phyloP scores from a whole-genome alignment of 2,797 vertebrate species.

The Nyctibius grandis region DNA sequence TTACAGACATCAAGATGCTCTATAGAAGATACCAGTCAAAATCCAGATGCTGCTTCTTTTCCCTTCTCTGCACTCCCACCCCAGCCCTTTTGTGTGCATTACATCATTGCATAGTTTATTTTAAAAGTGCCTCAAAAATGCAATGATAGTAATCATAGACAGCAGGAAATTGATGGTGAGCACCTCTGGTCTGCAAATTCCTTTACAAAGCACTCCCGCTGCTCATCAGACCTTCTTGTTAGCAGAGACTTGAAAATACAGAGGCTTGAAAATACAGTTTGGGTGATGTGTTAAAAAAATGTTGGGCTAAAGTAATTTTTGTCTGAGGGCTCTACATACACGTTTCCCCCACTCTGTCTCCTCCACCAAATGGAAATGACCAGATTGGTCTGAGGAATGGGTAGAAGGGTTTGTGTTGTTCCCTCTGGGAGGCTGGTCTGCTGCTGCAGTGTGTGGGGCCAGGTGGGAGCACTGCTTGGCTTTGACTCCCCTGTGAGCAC shows the following conservation, averaged over 20 bases:
- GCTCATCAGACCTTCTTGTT: constrained; percentile 79
- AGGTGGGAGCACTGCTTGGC: background rate
- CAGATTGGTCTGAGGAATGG: background rate
- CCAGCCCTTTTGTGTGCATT: constrained; percentile 76
- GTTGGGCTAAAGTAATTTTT: constrained; percentile 54
- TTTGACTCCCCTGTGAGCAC: background rate
- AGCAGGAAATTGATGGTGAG: constrained; percentile 74
- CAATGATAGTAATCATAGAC: constrained; percentile 88
- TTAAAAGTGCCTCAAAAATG: constrained; percentile 90
- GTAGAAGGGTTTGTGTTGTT: background rate
- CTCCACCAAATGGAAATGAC: background rate
- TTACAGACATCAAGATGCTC: constrained; percentile 96
- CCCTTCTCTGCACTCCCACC: constrained; percentile 45
- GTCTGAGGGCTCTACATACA: background rate
- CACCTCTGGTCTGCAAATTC: constrained; percentile 76
- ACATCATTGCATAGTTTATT: constrained; percentile 89
- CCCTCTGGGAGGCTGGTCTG: background rate
- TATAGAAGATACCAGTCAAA: constrained; percentile 82
- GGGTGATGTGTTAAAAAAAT: constrained; percentile 55
- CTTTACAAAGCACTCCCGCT: constrained; percentile 77
- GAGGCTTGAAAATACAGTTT: constrained; percentile 55
- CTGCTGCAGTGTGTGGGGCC: fast-evolving
- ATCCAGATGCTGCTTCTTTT: constrained; percentile 83
- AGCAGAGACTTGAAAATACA: constrained; percentile 71
- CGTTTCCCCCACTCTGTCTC: background rate